Base-by-base conservation (phyloP, 2,797 vertebrate species). In the Mus minutoides region DNA sequence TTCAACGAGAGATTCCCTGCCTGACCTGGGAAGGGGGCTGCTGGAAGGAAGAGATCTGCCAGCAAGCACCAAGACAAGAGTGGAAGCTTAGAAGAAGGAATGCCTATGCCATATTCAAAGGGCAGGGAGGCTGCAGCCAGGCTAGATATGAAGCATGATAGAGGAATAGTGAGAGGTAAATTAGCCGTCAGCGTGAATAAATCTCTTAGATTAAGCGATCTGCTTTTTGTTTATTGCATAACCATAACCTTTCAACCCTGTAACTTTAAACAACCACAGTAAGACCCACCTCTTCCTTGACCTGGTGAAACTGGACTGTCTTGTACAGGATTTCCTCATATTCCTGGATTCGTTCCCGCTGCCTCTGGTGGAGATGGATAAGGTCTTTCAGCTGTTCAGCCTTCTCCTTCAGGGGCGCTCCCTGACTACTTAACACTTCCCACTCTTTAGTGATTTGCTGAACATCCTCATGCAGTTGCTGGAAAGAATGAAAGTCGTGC, bases 401-500 rank as follows among this genome's bases (percentile, higher is more conserved):
- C 97, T 98, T 98, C 96, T 99, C 98, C 94, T 97, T 97, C 29
- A 97, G 43, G 19, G 98, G 98, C 91, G 98, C 97, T 88, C 98
- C 98, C 97, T 98, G 99, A 90, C 98, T 93, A 22, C 88, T 97
- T 92, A 99, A 96, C 78, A 98, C 96, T 96, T 99, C 99, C 84
- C 99, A 98, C 84, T 98, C 98, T 97, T 98, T 99, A 95, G 98
- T 83, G 84, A 99, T 78, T 67, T 98, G 98, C 86, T 99, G 99
- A 90, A 99, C 98, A 92, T 99, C 99, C 92, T 98, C 98, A 26
- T 98, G 98, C 71, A 99, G 97, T 98, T 99, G 98, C 99, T 99
- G 97, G 89, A 22, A 96, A 96, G 14, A 96, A 88, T 82, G 67
- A 73, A 91, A 76, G 40, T 26, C 64, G 29, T 96, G 40, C 86